These are phyloP conservation scores for Acrobasis consociella DNA, from an alignment of 2,888 invertebrate species.

Conservation along the genomic window DNA sequence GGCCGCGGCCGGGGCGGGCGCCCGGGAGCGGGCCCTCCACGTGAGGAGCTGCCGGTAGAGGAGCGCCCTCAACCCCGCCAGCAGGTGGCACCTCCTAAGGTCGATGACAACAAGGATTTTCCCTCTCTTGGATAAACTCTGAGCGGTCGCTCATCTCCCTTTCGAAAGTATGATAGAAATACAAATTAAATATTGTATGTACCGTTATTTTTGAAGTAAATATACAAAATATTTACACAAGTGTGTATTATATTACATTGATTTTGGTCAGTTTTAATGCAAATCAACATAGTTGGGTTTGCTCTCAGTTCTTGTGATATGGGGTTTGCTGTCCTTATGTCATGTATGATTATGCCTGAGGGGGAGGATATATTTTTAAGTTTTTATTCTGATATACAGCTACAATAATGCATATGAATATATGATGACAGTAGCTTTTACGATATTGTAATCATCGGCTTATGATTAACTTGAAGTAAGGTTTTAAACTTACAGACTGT, in stretches of 20 bases:
- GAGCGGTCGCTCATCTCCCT: constrained; percentile 73
- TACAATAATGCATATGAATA: constrained; percentile 65
- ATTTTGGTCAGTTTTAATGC: constrained; percentile 53
- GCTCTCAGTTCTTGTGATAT: constrained; percentile 42
- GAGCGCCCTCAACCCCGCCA: constrained; percentile 63
- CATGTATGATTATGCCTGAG: constrained; percentile 50
- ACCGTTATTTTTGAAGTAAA: constrained; percentile 83
- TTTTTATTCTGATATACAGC: constrained; percentile 71
- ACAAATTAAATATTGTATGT: constrained; percentile 81
- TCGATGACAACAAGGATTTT: constrained; percentile 97
- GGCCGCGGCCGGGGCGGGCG: constrained; percentile 73
- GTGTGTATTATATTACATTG: constrained; percentile 79
- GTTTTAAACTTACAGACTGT: constrained; percentile 70
- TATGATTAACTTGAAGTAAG: constrained; percentile 72
- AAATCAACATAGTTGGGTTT: constrained; percentile 39
- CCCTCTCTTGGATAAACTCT: constrained; percentile 92
- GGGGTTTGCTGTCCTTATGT: constrained; percentile 46
- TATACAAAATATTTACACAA: constrained; percentile 82
- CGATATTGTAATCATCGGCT: constrained; percentile 75
- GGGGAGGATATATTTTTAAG: constrained; percentile 72
- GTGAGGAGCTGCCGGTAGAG: constrained; percentile 60
- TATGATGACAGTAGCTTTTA: constrained; percentile 77
- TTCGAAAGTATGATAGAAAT: constrained; percentile 74
- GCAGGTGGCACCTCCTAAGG: constrained; percentile 87
- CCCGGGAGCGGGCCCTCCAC: constrained; percentile 53